Evolutionary conservation across 2,113 vertebrate species (phyloP), one percentile per base, ranked within the genome.

Genomic region (Takifugu flavidus): DNA sequence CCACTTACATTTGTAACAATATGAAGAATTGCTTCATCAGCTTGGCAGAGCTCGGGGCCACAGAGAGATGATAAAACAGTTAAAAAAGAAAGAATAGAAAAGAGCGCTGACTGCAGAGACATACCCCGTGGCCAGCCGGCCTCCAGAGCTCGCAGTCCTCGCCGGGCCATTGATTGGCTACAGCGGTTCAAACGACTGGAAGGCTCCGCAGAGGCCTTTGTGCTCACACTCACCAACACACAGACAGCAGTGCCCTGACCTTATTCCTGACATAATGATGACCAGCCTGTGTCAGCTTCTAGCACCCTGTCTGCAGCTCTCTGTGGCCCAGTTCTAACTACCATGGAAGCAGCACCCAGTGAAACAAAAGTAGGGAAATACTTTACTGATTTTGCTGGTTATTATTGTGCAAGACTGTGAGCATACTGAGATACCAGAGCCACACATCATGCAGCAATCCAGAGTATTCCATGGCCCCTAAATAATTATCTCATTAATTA

Each of bases 141-240:
- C 83, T 84, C 81, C 70, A 67, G 74, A 80, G 73, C 67, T 66
- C 62, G 4, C 58, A 70, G 75, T 62, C n/a, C 54, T 83, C 67
- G 63, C 80, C 80, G 81, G 74, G 25, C 67, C 69, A 81, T 72
- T 83, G 81, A 87, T 84, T 82, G 83, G 67, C 31, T 62, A 77
- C 79, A 78, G 52, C 68, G 69, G 78, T 79, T 73, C 63, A 63
- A 67, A 74, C 72, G 56, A 79, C 80, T 66, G 75, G 62, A 77
- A 70, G 63, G 53, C 66, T 79, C 83, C 72, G 13, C 73, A 64
- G 75, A 85, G 82, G 68, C 62, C 71, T 50, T 55, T 6, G 25
- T 28, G 25, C 44, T 44, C 53, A 52, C 53, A 57, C 25, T 6
- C 42, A 59, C 50, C 15, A 59, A 72, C 69, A 64, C 29, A 71